A percentile compares a stretch with the other conserved stretches of the same genome.
Conservation (phyloP, 2,888 invertebrate species). For the Dynastes grantii region DNA sequence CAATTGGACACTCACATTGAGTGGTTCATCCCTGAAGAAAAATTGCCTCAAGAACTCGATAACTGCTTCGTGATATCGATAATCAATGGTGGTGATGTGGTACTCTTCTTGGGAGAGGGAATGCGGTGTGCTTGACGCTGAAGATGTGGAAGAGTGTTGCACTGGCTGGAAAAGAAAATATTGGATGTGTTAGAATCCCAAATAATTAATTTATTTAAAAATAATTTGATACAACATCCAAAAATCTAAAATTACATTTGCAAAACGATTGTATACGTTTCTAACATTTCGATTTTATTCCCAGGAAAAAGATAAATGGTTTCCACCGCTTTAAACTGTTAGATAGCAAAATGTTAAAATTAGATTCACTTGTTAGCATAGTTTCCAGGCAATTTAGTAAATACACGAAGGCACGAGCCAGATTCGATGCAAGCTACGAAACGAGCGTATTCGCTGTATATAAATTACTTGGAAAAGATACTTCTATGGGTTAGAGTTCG, state of each 20-base stretch:
- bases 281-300: too few species aligned
- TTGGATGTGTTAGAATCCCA: background rate
- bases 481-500: background rate
- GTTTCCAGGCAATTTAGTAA: background rate
- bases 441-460: background rate
- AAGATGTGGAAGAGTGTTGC: slow-evolving; percentile 62
- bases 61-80: slow-evolving; percentile 71
- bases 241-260: background rate
- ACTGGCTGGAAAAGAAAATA: slow-evolving; percentile 52
- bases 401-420: background rate
- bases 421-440: background rate
- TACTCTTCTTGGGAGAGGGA: slow-evolving; percentile 62
- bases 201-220: background rate
- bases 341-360: background rate
- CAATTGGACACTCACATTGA: slow-evolving; percentile 77
- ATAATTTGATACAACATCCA: background rate
- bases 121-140: slow-evolving; percentile 64
- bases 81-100: slow-evolving; percentile 69
- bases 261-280: too few species aligned
- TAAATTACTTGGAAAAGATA: background rate
- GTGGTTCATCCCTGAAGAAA: slow-evolving; percentile 83
- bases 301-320: too few species aligned
- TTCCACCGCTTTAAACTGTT: background rate
- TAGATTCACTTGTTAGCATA: background rate
- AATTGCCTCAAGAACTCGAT: slow-evolving; percentile 74